Percentiles rank a stretch among this genome's conserved stretches.
Evolutionary conservation across 2,888 invertebrate genomes (phyloP).

Genomic region (Nysson spinosus): DNA sequence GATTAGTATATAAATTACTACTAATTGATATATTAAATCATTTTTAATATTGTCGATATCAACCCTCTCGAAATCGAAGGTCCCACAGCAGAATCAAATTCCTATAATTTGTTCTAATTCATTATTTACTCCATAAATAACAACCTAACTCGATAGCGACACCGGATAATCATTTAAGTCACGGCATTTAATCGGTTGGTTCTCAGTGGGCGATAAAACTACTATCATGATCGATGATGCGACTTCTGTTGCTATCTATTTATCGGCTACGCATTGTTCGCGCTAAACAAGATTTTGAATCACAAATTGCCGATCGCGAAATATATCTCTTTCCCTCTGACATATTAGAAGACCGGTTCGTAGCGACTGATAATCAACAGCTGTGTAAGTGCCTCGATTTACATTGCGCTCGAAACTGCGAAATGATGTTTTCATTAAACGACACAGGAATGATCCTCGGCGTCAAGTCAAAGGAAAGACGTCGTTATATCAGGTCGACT

Average conservation of each 20-base stretch:
- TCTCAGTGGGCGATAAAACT: conserved; percentile 6
- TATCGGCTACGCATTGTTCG: conserved; percentile 24
- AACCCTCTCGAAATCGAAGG: no score
- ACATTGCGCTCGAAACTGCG: conserved; percentile 26
- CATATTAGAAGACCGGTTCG: conserved; percentile 25
- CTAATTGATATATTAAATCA: no score
- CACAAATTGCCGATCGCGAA: conserved; percentile 5
- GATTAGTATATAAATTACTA: no score
- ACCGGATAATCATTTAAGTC: not conserved
- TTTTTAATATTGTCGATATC: no score
- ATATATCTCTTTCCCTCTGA: conserved; percentile 13
- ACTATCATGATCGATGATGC: conserved; percentile 14
- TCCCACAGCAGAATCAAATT: no score
- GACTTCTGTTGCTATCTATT: conserved; percentile 22
- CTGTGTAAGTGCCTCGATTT: conserved; percentile 44
- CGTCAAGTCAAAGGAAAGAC: no score
- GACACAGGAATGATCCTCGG: no score
- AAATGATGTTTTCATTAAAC: conserved; percentile 31
- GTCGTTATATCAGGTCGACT: no score
- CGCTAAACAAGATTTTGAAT: conserved; percentile 36
- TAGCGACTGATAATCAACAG: conserved; percentile 45
- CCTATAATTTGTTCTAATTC: no score
- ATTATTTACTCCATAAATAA: no score
- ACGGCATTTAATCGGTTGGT: conserved; percentile 3
- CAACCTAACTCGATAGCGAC: no score